These are phyloP conservation scores for Paracyprichromis sp. DNA, from an alignment of 2,113 vertebrate genomes.

Conservation along the genomic window DNA sequence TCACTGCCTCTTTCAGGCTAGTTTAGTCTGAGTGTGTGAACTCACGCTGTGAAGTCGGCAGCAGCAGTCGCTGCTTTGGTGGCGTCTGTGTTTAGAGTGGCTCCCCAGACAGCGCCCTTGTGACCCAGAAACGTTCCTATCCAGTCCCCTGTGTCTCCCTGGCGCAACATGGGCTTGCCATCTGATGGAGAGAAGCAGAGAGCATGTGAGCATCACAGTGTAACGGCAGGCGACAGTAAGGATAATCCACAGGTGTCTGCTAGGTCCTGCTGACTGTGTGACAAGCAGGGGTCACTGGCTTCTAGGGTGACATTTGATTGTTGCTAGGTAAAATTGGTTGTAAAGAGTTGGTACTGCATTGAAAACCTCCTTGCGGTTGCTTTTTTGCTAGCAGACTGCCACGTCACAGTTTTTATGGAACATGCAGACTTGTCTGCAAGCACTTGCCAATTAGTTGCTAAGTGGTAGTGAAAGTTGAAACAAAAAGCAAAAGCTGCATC, in stretches of 20 bases:
- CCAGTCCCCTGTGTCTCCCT: conserved; percentile 99
- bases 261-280: not conserved
- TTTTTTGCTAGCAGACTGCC: not conserved
- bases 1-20: not conserved
- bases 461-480: not conserved
- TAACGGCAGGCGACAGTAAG: not conserved
- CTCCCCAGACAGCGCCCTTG: conserved; percentile 98
- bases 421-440: not conserved
- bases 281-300: not conserved
- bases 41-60: conserved; percentile 98
- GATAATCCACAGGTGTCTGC: not conserved
- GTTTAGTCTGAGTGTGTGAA: not conserved
- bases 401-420: not conserved
- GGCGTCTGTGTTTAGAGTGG: conserved; percentile 92
- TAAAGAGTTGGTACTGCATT: not conserved
- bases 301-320: not conserved
- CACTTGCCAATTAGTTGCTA: not conserved
- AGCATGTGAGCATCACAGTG: not conserved
- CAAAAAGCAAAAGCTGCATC: not conserved
- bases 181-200: conserved; percentile 62
- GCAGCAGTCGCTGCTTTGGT: conserved; percentile 96
- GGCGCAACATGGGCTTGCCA: conserved; percentile 98
- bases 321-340: not conserved
- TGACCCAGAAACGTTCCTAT: conserved; percentile 98
- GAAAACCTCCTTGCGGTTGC: not conserved